phyloP scores from a whole-genome alignment of 2,113 vertebrate genomes.

The Osmerus eperlanus region DNA sequence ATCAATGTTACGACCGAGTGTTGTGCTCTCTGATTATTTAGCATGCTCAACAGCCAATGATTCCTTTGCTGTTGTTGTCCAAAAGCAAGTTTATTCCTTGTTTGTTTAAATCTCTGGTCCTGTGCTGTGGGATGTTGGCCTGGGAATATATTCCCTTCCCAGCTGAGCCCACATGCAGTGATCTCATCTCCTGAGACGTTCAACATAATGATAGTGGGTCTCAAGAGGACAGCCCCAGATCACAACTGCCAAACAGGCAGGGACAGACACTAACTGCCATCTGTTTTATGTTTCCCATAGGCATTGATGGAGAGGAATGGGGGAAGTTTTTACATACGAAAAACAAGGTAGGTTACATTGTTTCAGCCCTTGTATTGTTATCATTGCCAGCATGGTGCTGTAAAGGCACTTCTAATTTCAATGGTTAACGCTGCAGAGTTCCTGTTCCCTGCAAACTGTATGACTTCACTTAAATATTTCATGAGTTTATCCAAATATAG shows the following conservation, averaged over 20 bases:
- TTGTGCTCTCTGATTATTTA: too few species aligned
- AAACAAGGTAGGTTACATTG: slow-evolving; percentile 82
- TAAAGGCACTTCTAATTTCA: background rate
- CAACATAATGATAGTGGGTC: slow-evolving; percentile 15
- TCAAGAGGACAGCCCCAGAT: slow-evolving; percentile 6
- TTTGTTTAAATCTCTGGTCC: background rate
- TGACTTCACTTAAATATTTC: background rate
- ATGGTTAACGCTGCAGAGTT: background rate
- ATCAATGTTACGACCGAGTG: too few species aligned
- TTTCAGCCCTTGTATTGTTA: background rate
- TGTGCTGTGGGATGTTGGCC: slow-evolving; percentile 19
- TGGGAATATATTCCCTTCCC: slow-evolving; percentile 36
- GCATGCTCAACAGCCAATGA: too few species aligned
- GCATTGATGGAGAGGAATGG: slow-evolving; percentile 94
- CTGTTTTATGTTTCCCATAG: slow-evolving; percentile 70
- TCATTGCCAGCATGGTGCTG: background rate
- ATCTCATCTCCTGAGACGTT: slow-evolving; percentile 27
- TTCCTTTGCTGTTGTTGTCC: slow-evolving; percentile 11
- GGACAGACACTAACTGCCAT: slow-evolving; percentile 30
- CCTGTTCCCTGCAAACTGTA: background rate
- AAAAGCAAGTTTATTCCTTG: slow-evolving; percentile 11
- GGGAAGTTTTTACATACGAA: slow-evolving; percentile 99
- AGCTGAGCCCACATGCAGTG: slow-evolving; percentile 23
- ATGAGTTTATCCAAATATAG: background rate
- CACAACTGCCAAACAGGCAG: slow-evolving; percentile 22